Evolutionary conservation across 2,888 invertebrate species (phyloP).

Genomic region (Netelia melanura): DNA sequence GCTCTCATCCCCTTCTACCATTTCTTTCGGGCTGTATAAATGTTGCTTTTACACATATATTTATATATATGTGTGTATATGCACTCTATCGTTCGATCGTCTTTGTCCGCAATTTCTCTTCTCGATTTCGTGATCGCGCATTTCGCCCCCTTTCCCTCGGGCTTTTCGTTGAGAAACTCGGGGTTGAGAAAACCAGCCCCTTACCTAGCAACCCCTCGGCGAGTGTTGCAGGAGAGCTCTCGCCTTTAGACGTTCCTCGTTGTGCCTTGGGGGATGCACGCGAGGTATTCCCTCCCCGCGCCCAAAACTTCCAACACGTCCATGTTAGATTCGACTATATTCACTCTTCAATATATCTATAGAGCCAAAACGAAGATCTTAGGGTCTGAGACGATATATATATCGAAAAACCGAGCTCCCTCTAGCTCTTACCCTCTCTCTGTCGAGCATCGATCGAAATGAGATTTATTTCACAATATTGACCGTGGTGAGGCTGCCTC

Average conservation of each 20-base stretch:
- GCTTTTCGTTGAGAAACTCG: constrained; percentile 33
- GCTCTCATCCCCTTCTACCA: neutral
- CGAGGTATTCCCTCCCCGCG: neutral
- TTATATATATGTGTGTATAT: neutral
- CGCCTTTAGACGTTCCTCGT: constrained; percentile 7
- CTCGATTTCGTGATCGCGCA: constrained; percentile 53
- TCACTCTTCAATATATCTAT: neutral
- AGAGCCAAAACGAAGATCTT: too few species aligned
- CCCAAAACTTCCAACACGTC: neutral
- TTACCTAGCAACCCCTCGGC: neutral
- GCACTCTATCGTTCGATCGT: constrained; percentile 25
- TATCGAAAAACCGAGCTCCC: neutral
- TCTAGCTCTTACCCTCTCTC: neutral
- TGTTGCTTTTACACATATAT: too few species aligned
- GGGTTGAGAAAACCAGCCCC: constrained; percentile 19
- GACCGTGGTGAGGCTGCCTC: constrained; percentile 60
- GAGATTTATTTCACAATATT: constrained; percentile 74
- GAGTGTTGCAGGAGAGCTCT: constrained; percentile 25
- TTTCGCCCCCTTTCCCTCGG: constrained; percentile 38
- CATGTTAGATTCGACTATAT: too few species aligned
- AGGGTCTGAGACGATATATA: too few species aligned
- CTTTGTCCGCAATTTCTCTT: constrained; percentile 57
- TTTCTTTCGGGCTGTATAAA: neutral
- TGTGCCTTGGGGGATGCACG: constrained; percentile 47
- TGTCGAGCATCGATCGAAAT: constrained; percentile 68